These are phyloP conservation scores for Notarius quadriscutis DNA, from an alignment of 2,113 vertebrate species.

Conservation along the genomic window DNA sequence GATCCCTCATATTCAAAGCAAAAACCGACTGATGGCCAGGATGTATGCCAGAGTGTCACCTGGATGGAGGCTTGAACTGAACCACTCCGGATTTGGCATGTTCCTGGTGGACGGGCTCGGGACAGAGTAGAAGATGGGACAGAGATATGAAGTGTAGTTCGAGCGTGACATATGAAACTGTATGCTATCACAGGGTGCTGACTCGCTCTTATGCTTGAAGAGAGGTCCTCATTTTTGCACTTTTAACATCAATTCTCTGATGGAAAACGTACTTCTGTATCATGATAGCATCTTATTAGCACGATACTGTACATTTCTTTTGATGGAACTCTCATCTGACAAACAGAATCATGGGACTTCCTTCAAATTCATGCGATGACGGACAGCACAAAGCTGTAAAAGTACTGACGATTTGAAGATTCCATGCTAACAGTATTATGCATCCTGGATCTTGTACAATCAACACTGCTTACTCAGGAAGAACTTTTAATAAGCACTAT, in stretches of 20 bases:
- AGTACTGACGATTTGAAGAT: not conserved
- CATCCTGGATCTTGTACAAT: not conserved
- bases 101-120: conserved; percentile 58
- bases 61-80: conserved; percentile 53
- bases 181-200: not conserved
- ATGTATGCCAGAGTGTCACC: not conserved
- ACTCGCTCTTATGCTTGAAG: not conserved
- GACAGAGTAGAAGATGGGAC: not conserved
- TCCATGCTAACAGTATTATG: not conserved
- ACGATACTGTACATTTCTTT: not conserved
- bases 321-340: not conserved
- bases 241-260: not conserved
- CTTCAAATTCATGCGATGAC: not conserved
- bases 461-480: conserved; percentile 28
- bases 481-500: conserved; percentile 27
- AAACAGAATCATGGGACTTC: not conserved
- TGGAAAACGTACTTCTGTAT: not conserved
- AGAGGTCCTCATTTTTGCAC: conserved; percentile 9
- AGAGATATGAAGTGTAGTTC: not conserved
- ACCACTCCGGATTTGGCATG: conserved; percentile 60
- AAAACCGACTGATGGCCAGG: not conserved
- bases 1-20: fast-evolving
- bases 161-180: no score
- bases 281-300: not conserved
- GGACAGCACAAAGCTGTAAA: no score